Evolutionary conservation across 1,140 invertebrate genomes (phyloP), one percentile per base, ranked within the genome.

Genomic region (Brachionus manjavacas): DNA sequence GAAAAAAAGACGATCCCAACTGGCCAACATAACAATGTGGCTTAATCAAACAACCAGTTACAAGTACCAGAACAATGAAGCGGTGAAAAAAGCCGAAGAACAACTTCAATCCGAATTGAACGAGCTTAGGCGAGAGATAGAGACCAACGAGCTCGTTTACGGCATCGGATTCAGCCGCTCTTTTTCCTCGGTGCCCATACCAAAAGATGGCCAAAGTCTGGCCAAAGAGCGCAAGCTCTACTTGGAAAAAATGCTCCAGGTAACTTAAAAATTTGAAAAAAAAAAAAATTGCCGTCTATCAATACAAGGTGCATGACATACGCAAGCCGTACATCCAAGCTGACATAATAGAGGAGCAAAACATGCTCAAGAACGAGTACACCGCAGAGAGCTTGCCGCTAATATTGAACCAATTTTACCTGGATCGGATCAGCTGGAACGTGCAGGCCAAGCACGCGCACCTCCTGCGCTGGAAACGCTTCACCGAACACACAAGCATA

Each of bases 401-500:
- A 8, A 85, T 90, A n/a, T 84, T 89, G 12, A 88, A 89, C 72
- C 88, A 90, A 87, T 85, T 78, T 70, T 85, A 64, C 39, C 9
- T 79, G n/a, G 83, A 84, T 66, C 85, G 87, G 39, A 89, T 89
- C 9, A 87, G 88, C 20, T 87, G 88, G 60, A 83, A 88, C 64
- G 85, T 89, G 3, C 88, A 89, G 35, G 86, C 85, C 74, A 89
- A 89, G 85, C 87, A 89, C 74, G 81, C 87, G 23, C 88, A 89
- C 72, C 86, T 89, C 85, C 72, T 90, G 23, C 84, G 89, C 31
- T 90, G 89, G 89, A 88, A 88, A 74, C 86, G 89, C 28, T 89
- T 89, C 85, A 88, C 87, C 86, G 86, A 87, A 60, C 86, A 89
- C 83, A 88, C 88, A 28, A 87, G 85, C 66, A 86, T 86, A n/a